phyloP scores from a whole-genome alignment of 2,888 invertebrate genomes.

The Drosophila kanekoi region DNA sequence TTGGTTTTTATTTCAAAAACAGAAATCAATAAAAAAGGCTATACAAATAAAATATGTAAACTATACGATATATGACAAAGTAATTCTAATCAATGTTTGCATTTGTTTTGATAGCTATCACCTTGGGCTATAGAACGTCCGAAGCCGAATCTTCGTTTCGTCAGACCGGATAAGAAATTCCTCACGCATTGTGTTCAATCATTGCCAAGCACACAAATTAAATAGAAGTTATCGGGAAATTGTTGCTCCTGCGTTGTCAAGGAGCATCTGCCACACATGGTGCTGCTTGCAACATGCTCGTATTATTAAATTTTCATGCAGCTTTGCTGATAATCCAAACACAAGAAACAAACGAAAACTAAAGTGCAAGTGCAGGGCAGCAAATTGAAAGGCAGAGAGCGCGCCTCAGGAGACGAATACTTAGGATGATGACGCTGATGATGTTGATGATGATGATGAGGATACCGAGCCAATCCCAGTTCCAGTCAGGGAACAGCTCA shows the following conservation, averaged over 20 bases:
- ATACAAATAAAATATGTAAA: no score
- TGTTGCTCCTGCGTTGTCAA: conserved; percentile 18
- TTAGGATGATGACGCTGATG: conserved; percentile 12
- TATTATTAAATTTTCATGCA: conserved; percentile 80
- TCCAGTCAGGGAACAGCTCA: conserved; percentile 27
- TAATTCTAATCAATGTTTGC: neutral
- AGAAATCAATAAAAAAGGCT: no score
- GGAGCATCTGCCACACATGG: conserved; percentile 23
- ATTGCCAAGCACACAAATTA: conserved; percentile 58
- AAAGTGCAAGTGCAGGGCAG: conserved; percentile 50
- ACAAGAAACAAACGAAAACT: conserved; percentile 43
- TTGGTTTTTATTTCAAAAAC: no score
- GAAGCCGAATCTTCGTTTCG: conserved; percentile 2
- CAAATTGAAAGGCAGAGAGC: conserved; percentile 47
- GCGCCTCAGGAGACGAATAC: conserved; percentile 37
- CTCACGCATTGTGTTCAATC: conserved; percentile 40
- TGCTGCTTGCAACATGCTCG: conserved; percentile 30
- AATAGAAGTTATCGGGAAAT: conserved; percentile 55
- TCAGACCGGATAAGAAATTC: conserved; percentile 24
- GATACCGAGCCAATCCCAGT: conserved; percentile 23
- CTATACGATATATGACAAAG: no score
- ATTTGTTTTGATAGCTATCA: neutral
- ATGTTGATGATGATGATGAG: conserved; percentile 5
- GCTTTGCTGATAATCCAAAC: conserved; percentile 71
- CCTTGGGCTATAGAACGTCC: neutral